Percentiles rank a stretch among this genome's conserved stretches.
phyloP scores from a whole-genome alignment of 2,113 vertebrate species.

The Elaphurus davidianus region DNA sequence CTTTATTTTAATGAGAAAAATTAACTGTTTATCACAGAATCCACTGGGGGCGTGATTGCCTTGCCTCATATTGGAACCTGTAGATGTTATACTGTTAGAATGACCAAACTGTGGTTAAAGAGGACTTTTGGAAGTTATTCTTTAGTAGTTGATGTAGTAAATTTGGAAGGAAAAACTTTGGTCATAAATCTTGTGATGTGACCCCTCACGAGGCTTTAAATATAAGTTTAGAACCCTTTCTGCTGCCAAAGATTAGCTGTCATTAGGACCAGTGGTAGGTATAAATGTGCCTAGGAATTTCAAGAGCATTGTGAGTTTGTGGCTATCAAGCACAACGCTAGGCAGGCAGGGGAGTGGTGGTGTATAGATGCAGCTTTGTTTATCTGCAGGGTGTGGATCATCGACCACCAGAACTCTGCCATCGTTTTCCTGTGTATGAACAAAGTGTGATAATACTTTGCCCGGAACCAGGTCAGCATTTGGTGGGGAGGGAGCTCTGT shows the following conservation, averaged over 20 bases:
- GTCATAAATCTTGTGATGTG: background rate
- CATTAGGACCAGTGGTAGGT: background rate
- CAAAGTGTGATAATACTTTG: background rate
- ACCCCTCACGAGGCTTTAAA: background rate
- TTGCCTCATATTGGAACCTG: background rate
- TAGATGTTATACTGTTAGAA: background rate
- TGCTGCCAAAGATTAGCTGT: background rate
- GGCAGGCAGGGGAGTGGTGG: background rate
- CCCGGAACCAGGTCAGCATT: constrained; percentile 15
- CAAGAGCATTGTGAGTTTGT: background rate
- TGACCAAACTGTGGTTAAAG: background rate
- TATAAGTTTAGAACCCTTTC: background rate
- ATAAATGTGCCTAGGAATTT: background rate
- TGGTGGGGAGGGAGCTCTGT: background rate
- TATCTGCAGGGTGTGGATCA: background rate
- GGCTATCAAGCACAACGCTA: background rate
- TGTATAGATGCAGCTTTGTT: background rate
- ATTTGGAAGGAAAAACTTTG: background rate
- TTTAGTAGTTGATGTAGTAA: background rate
- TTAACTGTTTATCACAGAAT: background rate
- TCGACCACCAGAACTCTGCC: background rate
- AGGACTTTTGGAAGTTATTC: background rate
- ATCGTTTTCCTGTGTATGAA: background rate
- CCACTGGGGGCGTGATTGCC: background rate
- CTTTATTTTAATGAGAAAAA: constrained; percentile 18